Conservation (phyloP, 2,888 invertebrate genomes). For the Dolichopus griseipennis region DNA sequence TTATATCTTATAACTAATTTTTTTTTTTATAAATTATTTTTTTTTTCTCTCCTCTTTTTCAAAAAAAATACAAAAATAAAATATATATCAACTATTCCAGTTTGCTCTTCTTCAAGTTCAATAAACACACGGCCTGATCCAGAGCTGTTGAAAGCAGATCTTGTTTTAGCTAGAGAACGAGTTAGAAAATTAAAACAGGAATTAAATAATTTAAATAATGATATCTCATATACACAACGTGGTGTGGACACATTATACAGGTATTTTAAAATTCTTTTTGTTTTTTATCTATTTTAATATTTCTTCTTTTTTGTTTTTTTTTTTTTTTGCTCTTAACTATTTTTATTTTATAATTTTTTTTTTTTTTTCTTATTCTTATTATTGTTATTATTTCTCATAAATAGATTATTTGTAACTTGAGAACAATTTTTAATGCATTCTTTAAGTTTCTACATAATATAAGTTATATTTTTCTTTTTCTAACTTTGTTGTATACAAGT, state of each 20-base stretch:
- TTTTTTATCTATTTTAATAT: too few species aligned
- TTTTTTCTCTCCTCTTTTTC: neutral
- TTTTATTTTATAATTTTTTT: neutral
- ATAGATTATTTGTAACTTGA: neutral
- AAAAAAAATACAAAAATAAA: too few species aligned
- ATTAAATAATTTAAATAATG: constrained; percentile 80
- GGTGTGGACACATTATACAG: constrained; percentile 84
- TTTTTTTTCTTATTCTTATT: neutral
- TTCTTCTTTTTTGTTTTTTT: too few species aligned
- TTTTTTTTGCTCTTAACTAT: neutral
- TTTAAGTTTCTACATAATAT: neutral
- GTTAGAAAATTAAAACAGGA: constrained; percentile 84
- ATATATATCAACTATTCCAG: constrained; percentile 45
- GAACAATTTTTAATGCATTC: neutral
- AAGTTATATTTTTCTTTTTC: neutral
- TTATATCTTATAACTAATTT: neutral
- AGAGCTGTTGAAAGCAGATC: constrained; percentile 84
- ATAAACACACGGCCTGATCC: constrained; percentile 91
- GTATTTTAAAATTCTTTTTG: constrained; percentile 26
- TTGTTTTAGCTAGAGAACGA: constrained; percentile 77
- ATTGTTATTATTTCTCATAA: neutral
- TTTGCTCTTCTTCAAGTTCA: constrained; percentile 80
- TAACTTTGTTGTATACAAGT: neutral
- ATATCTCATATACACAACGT: constrained; percentile 83
- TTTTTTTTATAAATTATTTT: too few species aligned